phyloP scores from a whole-genome alignment of 2,888 invertebrate species.

The Standfussiana lucernea region DNA sequence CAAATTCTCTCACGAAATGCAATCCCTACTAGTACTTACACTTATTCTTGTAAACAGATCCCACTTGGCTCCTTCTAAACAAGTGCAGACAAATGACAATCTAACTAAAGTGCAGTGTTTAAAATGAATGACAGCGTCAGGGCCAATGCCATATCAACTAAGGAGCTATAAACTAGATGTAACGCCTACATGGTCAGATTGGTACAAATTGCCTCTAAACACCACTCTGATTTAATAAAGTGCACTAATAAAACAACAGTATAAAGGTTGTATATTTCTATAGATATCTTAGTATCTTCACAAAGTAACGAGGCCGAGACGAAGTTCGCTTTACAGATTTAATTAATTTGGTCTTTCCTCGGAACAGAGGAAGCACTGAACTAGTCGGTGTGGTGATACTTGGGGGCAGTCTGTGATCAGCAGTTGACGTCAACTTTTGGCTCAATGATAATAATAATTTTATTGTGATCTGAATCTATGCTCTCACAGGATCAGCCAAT shows the following conservation, averaged over 20 bases:
- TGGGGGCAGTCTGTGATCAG: not conserved
- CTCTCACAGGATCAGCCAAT: too few relatives aligned
- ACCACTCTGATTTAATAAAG: slow-evolving; percentile 54
- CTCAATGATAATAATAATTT: not conserved
- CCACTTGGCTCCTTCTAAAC: slow-evolving; percentile 1
- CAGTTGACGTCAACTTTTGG: too few relatives aligned
- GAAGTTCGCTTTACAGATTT: not conserved
- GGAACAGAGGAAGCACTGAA: not conserved
- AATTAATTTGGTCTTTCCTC: not conserved
- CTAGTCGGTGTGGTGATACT: not conserved
- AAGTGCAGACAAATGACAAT: slow-evolving; percentile 25
- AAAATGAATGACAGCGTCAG: slow-evolving; percentile 52
- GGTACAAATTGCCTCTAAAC: slow-evolving; percentile 54
- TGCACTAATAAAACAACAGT: slow-evolving; percentile 21
- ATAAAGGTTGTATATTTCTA: not conserved
- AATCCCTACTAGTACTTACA: not conserved
- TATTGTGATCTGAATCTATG: too few relatives aligned
- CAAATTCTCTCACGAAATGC: not conserved
- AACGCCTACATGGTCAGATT: slow-evolving; percentile 58
- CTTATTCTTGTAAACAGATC: not conserved
- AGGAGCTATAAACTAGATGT: slow-evolving; percentile 55
- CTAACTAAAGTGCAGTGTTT: slow-evolving; percentile 38
- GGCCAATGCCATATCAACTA: slow-evolving; percentile 78
- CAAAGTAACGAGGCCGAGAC: not conserved
- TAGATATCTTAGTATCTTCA: not conserved